Conservation (phyloP, 2,113 vertebrate genomes). For the Lipotes vexillifer region DNA sequence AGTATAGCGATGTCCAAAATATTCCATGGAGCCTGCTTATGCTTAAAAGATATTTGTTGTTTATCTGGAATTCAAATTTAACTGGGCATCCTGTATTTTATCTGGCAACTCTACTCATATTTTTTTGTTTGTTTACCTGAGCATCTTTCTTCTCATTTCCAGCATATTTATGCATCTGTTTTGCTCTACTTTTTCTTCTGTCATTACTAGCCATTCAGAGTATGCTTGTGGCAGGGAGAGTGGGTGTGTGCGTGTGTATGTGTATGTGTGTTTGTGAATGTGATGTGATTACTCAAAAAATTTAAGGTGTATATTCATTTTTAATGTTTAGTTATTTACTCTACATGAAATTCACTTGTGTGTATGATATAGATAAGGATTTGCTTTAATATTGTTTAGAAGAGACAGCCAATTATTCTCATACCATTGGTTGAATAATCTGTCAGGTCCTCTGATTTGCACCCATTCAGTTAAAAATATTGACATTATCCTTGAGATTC, state of each 20-base stretch:
- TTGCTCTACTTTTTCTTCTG: background rate
- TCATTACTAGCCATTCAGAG: background rate
- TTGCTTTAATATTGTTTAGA: background rate
- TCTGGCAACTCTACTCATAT: background rate
- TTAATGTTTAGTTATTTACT: background rate
- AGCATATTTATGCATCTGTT: background rate
- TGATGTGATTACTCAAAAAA: background rate
- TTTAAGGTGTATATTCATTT: background rate
- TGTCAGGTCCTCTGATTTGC: background rate
- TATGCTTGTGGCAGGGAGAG: background rate
- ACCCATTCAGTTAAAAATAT: background rate
- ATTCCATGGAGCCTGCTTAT: background rate
- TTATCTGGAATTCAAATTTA: background rate
- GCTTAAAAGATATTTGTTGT: background rate
- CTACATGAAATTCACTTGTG: background rate
- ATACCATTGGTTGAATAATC: background rate
- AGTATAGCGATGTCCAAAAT: background rate
- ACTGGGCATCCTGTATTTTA: background rate
- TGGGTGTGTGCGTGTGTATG: background rate
- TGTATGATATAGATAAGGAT: background rate
- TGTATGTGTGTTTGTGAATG: too few relatives aligned
- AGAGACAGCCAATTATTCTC: background rate
- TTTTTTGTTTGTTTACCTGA: background rate
- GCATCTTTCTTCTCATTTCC: background rate
- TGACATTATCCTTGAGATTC: background rate